phyloP scores from a whole-genome alignment of 1,140 invertebrate genomes.

The Brachionus koreanus region DNA sequence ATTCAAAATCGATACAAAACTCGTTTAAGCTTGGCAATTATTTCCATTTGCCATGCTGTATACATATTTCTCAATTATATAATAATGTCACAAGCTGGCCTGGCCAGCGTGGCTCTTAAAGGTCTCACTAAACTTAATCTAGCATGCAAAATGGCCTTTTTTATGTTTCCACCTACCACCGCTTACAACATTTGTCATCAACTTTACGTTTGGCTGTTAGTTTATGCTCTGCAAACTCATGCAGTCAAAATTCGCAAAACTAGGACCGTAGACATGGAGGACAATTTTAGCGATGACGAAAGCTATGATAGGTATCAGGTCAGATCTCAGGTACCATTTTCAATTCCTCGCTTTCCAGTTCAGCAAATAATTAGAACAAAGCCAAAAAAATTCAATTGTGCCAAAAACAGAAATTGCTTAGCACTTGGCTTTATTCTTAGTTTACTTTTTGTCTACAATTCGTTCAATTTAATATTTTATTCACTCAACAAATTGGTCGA shows the following conservation, averaged over 20 bases:
- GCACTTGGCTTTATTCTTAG: not conserved
- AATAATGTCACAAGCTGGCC: constrained; percentile 36
- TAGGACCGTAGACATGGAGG: not conserved
- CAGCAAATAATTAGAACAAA: not conserved
- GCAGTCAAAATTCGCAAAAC: not conserved
- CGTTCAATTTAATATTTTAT: constrained; percentile 5
- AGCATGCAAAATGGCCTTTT: constrained; percentile 38
- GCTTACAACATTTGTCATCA: constrained; percentile 26
- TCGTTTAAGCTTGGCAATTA: not conserved
- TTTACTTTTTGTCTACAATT: constrained; percentile 16
- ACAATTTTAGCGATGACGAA: not conserved
- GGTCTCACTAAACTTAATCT: not conserved
- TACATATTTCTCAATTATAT: constrained; percentile 38
- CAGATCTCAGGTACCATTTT: constrained; percentile 7
- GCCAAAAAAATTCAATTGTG: not conserved
- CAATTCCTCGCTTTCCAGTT: not conserved
- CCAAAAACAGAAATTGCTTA: not conserved
- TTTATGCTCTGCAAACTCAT: not conserved
- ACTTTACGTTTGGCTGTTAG: not conserved
- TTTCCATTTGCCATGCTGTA: not conserved
- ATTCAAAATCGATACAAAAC: not conserved
- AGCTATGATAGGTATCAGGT: not conserved
- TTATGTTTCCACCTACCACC: constrained; percentile 35
- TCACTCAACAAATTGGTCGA: constrained; percentile 21
- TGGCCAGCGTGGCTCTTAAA: constrained; percentile 28